phyloP scores from a whole-genome alignment of 30 jellyfish, hydroid and myxozoan species.

The Sanderia malayensis region DNA sequence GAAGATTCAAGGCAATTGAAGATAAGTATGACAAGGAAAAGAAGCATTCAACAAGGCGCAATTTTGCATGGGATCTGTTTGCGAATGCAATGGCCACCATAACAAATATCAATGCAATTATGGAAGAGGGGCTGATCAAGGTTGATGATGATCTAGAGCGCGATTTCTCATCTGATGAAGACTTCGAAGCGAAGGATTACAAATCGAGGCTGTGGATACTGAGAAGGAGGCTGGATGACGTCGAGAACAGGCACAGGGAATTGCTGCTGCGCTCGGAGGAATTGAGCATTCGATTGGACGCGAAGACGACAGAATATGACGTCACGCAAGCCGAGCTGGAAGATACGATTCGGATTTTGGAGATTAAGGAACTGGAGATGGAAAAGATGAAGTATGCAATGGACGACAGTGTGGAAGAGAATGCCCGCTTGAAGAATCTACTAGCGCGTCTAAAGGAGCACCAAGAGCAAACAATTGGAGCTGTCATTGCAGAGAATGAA shows the following conservation, averaged over 20 bases:
- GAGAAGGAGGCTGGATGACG: conserved; percentile 90
- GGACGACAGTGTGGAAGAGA: conserved; percentile 54
- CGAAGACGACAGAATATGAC: conserved; percentile 94
- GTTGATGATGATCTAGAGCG: conserved; percentile 92
- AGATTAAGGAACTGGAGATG: conserved; percentile 63
- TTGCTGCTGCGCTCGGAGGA: conserved; percentile 93
- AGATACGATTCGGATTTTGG: conserved; percentile 86
- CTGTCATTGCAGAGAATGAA: conserved; percentile 75
- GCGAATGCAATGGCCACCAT: conserved; percentile 91
- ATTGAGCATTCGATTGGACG: conserved; percentile 87
- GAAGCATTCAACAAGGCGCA: conserved; percentile 64
- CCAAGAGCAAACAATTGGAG: conserved; percentile 74
- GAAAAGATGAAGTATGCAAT: conserved; percentile 50
- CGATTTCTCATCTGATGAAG: conserved; percentile 78
- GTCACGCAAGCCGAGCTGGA: conserved; percentile 97
- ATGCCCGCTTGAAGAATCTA: conserved; percentile 44
- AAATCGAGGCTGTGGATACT: conserved; percentile 90
- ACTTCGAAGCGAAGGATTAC: conserved; percentile 87
- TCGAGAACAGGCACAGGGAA: conserved; percentile 94
- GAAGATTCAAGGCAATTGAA: conserved; percentile 69
- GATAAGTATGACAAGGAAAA: conserved; percentile 70
- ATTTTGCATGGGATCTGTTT: conserved; percentile 86
- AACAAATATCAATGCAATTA: conserved; percentile 69
- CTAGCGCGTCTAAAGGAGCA: conserved; percentile 60
- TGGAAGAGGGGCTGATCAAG: conserved; percentile 85